Evolutionary conservation across 1,140 invertebrate species (phyloP).

Genomic region (Drosophila athabasca): DNA sequence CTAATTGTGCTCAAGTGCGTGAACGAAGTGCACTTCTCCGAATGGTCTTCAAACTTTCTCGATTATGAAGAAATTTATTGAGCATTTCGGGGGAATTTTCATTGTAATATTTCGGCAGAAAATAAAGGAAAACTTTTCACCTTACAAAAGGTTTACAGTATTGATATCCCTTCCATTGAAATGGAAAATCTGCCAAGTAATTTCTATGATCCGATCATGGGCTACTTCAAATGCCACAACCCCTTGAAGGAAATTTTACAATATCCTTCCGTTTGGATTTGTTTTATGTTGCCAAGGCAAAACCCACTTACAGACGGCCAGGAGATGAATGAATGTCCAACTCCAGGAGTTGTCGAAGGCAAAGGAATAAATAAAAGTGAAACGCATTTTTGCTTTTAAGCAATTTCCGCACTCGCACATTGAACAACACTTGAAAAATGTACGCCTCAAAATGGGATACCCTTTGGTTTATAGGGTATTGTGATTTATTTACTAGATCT

Average conservation of each 20-base stretch:
- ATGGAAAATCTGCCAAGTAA: neutral
- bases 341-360: neutral
- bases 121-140: too few relatives aligned
- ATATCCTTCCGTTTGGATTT: neutral
- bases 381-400: constrained; percentile 71
- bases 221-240: too few relatives aligned
- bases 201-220: too few relatives aligned
- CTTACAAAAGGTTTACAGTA: too few relatives aligned
- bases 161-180: too few relatives aligned
- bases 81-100: too few relatives aligned
- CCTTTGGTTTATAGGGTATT: too few relatives aligned
- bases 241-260: too few relatives aligned
- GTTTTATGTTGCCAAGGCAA: neutral
- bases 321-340: constrained; percentile 16
- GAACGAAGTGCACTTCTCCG: neutral
- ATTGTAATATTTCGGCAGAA: too few relatives aligned
- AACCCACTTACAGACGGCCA: neutral
- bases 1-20: constrained; percentile 18
- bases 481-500: too few relatives aligned
- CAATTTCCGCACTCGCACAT: constrained; percentile 68
- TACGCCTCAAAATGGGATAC: constrained; percentile 50
- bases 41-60: neutral
- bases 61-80: too few relatives aligned
- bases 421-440: constrained; percentile 43
- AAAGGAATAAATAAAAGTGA: constrained; percentile 20